Conservation (phyloP, 2,888 invertebrate genomes). For the Cryptocheilus praepositus region DNA sequence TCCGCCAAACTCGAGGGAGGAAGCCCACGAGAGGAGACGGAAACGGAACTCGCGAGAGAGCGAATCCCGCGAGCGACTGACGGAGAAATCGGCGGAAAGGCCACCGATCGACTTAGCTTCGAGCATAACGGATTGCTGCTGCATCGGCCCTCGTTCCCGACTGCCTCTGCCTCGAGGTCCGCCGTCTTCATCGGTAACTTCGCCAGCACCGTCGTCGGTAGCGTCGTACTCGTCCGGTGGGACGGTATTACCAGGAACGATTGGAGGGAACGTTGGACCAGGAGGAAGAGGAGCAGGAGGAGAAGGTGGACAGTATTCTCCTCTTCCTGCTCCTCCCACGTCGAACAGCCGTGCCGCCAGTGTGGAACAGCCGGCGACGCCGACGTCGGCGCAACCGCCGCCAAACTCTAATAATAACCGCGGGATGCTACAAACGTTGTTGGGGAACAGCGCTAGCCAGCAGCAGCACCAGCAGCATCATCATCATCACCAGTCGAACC, state of each 20-base stretch:
- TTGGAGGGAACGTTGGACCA: slow-evolving; percentile 33
- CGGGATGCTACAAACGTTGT: slow-evolving; percentile 63
- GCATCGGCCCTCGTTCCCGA: slow-evolving; percentile 69
- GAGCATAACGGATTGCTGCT: slow-evolving; percentile 66
- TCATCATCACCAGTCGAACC: slow-evolving; percentile 36
- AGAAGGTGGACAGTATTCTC: slow-evolving; percentile 10
- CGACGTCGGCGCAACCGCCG: slow-evolving; percentile 41
- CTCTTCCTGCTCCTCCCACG: slow-evolving; percentile 31
- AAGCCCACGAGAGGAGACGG: slow-evolving; percentile 53
- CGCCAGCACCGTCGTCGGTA: slow-evolving; percentile 29
- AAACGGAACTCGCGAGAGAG: slow-evolving; percentile 58
- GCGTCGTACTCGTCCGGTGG: slow-evolving; percentile 20
- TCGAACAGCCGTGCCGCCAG: slow-evolving; percentile 36
- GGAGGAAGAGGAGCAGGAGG: slow-evolving; percentile 35
- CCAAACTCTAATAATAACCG: slow-evolving; percentile 70
- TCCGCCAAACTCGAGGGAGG: slow-evolving; percentile 58
- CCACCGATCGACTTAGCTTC: slow-evolving; percentile 46
- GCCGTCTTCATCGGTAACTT: slow-evolving; percentile 29
- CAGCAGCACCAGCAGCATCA: slow-evolving; percentile 39
- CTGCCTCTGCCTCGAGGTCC: slow-evolving; percentile 61
- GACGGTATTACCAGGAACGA: slow-evolving; percentile 18
- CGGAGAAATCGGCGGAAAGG: slow-evolving; percentile 52
- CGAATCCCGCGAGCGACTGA: slow-evolving; percentile 64
- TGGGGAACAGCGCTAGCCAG: slow-evolving; percentile 54
- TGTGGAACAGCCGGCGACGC: slow-evolving; percentile 44